Evolutionary conservation across 2,797 vertebrate genomes (phyloP), one percentile per base, ranked within the genome.

Genomic region (Notoglanidium macrostoma): DNA sequence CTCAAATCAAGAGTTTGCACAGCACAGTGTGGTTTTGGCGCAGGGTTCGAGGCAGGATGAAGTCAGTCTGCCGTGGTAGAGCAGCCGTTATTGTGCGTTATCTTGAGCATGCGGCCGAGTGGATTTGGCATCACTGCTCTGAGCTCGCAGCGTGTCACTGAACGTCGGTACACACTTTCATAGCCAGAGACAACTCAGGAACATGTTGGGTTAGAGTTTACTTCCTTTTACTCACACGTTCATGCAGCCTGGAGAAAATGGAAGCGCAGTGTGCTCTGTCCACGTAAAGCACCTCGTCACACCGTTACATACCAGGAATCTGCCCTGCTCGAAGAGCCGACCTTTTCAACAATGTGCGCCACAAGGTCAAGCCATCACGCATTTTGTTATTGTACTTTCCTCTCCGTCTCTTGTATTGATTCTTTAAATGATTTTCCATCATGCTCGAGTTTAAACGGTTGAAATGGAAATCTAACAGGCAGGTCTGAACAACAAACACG

Each of bases 371-470:
- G 19, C 29, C 2, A 0, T 3, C 17, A 17, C 14, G 29, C n/a
- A 4, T 76, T 76, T 76, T 7, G 3, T 72, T 23, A 54, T 78
- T 35, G 29, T 57, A 57, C 14, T 57, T 23, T 61, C 7, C 6
- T 7, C 23, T 49, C 46, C 19, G 9, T 85, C 35, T 85, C 32
- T 57, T 32, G 21, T 7, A 76, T 86, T 65, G 29, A 67, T 59
- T 85, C 65, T 87, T 29, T 51, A 21, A 84, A 85, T 15, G 15
- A 9, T 81, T 84, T 78, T 87, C 57, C 40, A 54, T 80, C 65
- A 73, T 40, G 49, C 17, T 19, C 49, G 51, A 61, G 19, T 21
- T 63, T 72, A 72, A 88, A 51, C 0, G 10, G 70, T 55, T 46
- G 9, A 65, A 67, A 80, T 59, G 44, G 15, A 35, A 77, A 40